Conservation (phyloP, 2,888 invertebrate species). For the Galerucella pusilla region DNA sequence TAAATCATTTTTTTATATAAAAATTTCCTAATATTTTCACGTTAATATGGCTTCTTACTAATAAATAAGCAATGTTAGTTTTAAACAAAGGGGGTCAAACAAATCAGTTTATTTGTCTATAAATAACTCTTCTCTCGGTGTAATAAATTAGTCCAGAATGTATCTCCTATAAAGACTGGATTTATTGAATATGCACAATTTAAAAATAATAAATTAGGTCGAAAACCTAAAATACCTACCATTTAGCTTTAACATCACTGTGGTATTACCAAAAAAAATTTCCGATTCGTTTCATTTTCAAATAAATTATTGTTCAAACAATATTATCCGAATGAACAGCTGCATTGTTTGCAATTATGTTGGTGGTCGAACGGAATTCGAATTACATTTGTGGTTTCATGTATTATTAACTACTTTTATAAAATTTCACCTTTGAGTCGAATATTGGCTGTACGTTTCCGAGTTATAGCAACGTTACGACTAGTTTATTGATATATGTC, state of each 20-base stretch:
- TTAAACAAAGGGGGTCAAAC: too few species aligned
- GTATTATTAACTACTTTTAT: neutral
- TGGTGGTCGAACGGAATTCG: neutral
- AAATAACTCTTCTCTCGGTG: too few species aligned
- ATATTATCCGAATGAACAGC: neutral
- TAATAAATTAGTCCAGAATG: too few species aligned
- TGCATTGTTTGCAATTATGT: slow-evolving; percentile 4
- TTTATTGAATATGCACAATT: neutral
- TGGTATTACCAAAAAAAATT: neutral
- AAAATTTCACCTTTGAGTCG: slow-evolving; percentile 1
- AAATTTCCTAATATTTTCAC: too few species aligned
- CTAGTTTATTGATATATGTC: neutral
- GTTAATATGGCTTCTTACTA: too few species aligned
- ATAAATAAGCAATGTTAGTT: too few species aligned
- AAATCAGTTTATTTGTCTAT: too few species aligned
- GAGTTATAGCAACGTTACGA: neutral
- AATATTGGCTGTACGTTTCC: neutral
- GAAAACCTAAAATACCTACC: neutral
- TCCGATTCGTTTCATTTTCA: neutral
- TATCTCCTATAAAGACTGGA: too few species aligned
- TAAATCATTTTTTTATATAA: too few species aligned
- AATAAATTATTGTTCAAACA: neutral
- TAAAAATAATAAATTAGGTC: neutral
- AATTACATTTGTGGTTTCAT: slow-evolving; percentile 8
- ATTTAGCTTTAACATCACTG: neutral